Evolutionary conservation across 2,797 vertebrate genomes (phyloP).

Genomic region (Salarias fasciatus): DNA sequence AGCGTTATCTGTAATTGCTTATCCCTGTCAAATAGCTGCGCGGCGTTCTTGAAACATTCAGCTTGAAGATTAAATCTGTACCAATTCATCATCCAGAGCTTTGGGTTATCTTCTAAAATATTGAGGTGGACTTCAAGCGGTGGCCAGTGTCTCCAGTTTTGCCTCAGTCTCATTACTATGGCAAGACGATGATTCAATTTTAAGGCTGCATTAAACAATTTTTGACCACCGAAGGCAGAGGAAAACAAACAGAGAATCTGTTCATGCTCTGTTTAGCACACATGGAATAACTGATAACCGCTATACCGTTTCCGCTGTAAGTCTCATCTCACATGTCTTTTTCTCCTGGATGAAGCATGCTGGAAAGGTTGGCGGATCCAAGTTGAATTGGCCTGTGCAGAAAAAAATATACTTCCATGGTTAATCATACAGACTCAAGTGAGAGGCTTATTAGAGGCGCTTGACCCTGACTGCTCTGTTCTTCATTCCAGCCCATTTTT

Average conservation of each 20-base stretch:
- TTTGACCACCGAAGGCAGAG: conserved; percentile 1
- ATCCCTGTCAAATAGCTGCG: not conserved
- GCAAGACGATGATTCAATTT: conserved; percentile 8
- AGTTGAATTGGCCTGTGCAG: conserved; percentile 14
- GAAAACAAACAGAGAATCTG: not conserved
- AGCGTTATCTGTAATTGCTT: too few species aligned
- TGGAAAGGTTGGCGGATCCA: too few species aligned
- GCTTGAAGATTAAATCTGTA: too few species aligned
- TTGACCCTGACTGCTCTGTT: conserved; percentile 50
- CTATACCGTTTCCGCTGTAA: too few species aligned
- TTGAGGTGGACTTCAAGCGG: not conserved
- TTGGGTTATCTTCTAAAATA: not conserved
- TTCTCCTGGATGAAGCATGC: too few species aligned
- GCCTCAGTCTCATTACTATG: conserved; percentile 3
- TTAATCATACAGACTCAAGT: conserved; percentile 30
- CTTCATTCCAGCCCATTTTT: conserved; percentile 2
- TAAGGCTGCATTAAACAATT: conserved; percentile 12
- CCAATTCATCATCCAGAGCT: not conserved
- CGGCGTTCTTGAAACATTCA: not conserved
- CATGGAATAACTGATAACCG: too few species aligned
- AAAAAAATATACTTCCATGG: conserved; percentile 12
- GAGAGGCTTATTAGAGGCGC: conserved; percentile 43
- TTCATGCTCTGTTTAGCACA: not conserved
- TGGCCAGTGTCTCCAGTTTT: conserved; percentile 9
- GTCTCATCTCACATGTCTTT: too few species aligned